Evolutionary conservation across 1,140 invertebrate species (phyloP).

Genomic region (Dufourea novaeangliae): DNA sequence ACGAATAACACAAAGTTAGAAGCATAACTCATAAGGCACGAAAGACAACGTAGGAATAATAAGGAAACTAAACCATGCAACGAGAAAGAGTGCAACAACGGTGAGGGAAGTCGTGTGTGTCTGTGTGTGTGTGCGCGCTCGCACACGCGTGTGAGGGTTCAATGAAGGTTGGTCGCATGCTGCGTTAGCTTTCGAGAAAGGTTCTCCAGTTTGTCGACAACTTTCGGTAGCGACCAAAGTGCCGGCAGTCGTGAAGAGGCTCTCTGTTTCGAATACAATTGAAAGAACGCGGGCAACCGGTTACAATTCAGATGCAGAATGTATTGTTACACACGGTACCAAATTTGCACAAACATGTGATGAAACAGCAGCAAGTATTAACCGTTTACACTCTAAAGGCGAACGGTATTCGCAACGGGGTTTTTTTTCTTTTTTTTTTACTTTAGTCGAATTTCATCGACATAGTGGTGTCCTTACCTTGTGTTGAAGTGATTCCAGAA

Average conservation of each 20-base stretch:
- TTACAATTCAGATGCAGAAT: constrained; percentile 62
- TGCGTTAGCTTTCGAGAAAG: constrained; percentile 34
- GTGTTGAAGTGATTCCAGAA: constrained; percentile 99
- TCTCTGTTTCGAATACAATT: not conserved
- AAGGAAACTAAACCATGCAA: constrained; percentile 83
- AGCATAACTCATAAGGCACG: constrained; percentile 80
- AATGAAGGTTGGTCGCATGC: not conserved
- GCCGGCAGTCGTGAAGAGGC: constrained; percentile 19
- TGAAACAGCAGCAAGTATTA: constrained; percentile 63
- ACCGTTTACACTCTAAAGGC: constrained; percentile 49
- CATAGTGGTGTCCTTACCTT: constrained; percentile 89
- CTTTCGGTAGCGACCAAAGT: not conserved
- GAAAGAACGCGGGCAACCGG: not conserved
- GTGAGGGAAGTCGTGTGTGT: constrained; percentile 28
- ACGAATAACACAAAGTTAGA: constrained; percentile 73
- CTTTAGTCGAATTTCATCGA: constrained; percentile 50
- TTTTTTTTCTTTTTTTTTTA: not conserved
- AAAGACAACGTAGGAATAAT: constrained; percentile 81
- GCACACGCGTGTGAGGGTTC: not conserved
- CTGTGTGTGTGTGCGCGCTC: not conserved
- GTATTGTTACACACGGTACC: constrained; percentile 61
- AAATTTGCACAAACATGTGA: constrained; percentile 65
- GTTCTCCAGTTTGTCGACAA: constrained; percentile 3
- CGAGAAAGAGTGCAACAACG: constrained; percentile 73
- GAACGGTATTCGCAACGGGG: constrained; percentile 46